phyloP scores from a whole-genome alignment of 2,113 vertebrate genomes.

The Chaenocephalus aceratus region DNA sequence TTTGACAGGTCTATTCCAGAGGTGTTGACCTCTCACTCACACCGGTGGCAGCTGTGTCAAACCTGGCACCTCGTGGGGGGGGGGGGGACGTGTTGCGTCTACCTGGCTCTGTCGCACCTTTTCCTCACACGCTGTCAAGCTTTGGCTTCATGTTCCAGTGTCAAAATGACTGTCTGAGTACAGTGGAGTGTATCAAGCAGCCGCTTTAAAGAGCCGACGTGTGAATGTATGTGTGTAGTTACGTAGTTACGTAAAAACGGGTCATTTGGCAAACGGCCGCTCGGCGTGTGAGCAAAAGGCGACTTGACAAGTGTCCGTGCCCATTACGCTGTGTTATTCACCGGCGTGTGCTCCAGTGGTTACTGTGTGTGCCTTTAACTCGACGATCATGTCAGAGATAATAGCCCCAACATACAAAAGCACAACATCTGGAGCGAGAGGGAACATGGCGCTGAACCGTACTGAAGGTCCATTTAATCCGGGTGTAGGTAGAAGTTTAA shows the following conservation, averaged over 20 bases:
- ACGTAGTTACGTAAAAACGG: conserved; percentile 48
- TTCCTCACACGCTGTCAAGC: conserved; percentile 54
- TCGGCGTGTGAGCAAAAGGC: conserved; percentile 68
- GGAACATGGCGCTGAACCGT: conserved; percentile 35
- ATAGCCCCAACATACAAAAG: conserved; percentile 62
- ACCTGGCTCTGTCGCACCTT: conserved; percentile 75
- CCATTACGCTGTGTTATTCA: conserved; percentile 78
- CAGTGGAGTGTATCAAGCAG: neutral
- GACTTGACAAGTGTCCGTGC: conserved; percentile 82
- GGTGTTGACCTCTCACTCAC: conserved; percentile 81
- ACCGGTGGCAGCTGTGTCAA: conserved; percentile 56
- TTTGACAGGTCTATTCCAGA: conserved; percentile 82
- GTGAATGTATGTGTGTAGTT: conserved; percentile 45
- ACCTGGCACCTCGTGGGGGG: conserved; percentile 58
- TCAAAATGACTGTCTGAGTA: conserved; percentile 11
- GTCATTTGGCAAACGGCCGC: conserved; percentile 70
- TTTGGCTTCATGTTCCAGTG: conserved; percentile 14
- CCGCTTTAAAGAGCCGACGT: conserved; percentile 27
- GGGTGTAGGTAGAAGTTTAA: conserved; percentile 58
- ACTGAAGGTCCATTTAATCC: conserved; percentile 8
- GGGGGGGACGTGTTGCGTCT: conserved; percentile 56
- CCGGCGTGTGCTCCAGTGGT: conserved; percentile 68
- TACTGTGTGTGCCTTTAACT: conserved; percentile 66
- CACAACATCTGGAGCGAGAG: conserved; percentile 75
- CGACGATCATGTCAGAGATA: conserved; percentile 69